A percentile compares a stretch with the other conserved stretches of the same genome.
Conservation (phyloP, 30 jellyfish, hydroid and myxozoan species). For the Chrysaora quinquecirrha region DNA sequence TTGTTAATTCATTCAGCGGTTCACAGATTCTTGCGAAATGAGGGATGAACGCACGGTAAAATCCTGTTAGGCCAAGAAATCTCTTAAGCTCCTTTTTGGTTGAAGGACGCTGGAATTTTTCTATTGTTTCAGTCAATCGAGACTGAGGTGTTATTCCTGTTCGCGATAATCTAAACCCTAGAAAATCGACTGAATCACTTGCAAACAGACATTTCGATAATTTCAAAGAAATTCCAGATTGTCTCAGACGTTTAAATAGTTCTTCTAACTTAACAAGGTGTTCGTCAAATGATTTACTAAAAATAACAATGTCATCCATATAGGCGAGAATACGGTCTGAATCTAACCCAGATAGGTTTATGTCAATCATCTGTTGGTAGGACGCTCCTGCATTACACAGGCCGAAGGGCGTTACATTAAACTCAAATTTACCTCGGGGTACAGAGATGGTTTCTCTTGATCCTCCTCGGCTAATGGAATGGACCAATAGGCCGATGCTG, state of each 20-base stretch:
- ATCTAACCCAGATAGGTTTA: not conserved
- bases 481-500: constrained; percentile 67
- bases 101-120: constrained; percentile 20
- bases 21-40: not conserved
- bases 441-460: constrained; percentile 42
- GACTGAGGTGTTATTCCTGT: constrained; percentile 52
- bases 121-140: constrained; percentile 49
- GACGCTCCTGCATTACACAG: not conserved
- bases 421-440: constrained; percentile 35
- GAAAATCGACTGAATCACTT: constrained; percentile 28
- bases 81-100: constrained; percentile 36
- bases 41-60: constrained; percentile 13
- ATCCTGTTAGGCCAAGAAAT: constrained; percentile 44
- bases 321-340: constrained; percentile 1
- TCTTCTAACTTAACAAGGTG: not conserved
- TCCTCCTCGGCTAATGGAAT: constrained; percentile 28
- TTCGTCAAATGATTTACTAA: not conserved
- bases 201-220: constrained; percentile 52
- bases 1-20: constrained; percentile 10
- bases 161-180: constrained; percentile 36
- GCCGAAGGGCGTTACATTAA: constrained; percentile 20
- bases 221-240: constrained; percentile 29
- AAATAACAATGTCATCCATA: not conserved
- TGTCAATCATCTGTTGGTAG: not conserved
- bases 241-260: not conserved